Base-by-base conservation (phyloP, 2,113 vertebrate genomes). In the Rhinolophus ferrumequinum region DNA sequence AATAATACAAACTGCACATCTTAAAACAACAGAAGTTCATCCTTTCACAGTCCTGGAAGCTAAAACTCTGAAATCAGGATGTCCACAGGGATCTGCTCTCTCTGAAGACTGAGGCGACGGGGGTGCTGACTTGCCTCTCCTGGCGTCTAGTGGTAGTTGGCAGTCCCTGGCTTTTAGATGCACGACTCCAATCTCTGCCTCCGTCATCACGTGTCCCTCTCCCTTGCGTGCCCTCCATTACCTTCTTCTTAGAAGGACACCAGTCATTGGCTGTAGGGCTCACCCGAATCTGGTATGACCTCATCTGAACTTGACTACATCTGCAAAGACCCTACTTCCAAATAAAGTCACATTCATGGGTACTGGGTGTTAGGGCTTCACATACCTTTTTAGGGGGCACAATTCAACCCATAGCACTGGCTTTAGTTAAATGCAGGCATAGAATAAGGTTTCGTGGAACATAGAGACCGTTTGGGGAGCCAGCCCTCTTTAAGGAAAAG, bases 131-230 rank as follows among this genome's bases (percentile, higher is more conserved):
- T 44, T 1, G 6, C 26, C 69, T 72, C 10, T 21, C 3, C 69
- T 12, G 1, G 54, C 19, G 62, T 18, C 69, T 13, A 50, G 33
- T 3, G 26, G 67, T 24, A 19, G 19, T 19, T 5, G 35, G 12
- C 14, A 0, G 14, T 12, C 60, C 33, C 3, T 3, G 21, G 21
- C 28, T 66, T n/a, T 0, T 0, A 16, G 85, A 16, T 0, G 10
- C 13, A 0, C 2, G 5, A 3, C 12, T 30, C 41, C 60, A 11
- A 0, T 35, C n/a, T 58, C 52, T 52, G 70, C 77, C 33, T 38
- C 26, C 2, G 1, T 58, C 33, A 11, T 12, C 12, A 12, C 11
- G 1, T 2, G 8, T 15, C 2, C 73, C n/a, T 44, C 44, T 12
- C 8, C 66, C 24, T 73, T 3, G 16, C 38, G 33, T 19, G 38